A percentile compares a stretch with the other conserved stretches of the same genome.
Conservation (phyloP, 2,113 vertebrate species). For the Myxocyprinus asiaticus region DNA sequence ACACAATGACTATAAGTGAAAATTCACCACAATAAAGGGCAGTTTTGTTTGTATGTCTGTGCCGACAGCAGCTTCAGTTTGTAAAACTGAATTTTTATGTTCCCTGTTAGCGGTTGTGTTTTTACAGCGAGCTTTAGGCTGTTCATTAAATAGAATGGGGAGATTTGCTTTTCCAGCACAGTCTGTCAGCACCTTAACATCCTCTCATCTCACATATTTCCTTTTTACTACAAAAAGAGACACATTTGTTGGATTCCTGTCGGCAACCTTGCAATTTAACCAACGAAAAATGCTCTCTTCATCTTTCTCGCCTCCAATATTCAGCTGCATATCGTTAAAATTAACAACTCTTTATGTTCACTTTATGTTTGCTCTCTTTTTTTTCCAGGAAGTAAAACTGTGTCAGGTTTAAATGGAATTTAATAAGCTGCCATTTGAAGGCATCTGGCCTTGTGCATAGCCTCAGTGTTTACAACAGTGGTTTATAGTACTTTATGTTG, state of each 20-base stretch:
- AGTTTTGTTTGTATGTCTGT: no score
- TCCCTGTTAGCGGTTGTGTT: conserved; percentile 19
- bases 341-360: conserved; percentile 54
- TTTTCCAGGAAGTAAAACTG: conserved; percentile 46
- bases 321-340: conserved; percentile 51
- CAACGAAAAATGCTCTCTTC: conserved; percentile 36
- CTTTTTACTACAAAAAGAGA: conserved; percentile 48
- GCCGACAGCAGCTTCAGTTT: no score
- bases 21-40: no score
- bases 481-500: conserved; percentile 41
- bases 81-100: no score
- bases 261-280: conserved; percentile 42
- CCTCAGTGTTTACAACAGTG: neutral
- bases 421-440: conserved; percentile 55
- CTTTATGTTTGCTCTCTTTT: conserved; percentile 12
- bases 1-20: no score
- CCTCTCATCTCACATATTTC: conserved; percentile 47
- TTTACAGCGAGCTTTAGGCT: conserved; percentile 55
- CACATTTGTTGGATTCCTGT: conserved; percentile 46
- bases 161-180: conserved; percentile 46
- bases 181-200: conserved; percentile 1
- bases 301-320: conserved; percentile 19
- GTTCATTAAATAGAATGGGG: conserved; percentile 56
- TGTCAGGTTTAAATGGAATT: conserved; percentile 57
- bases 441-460: conserved; percentile 45